Base-by-base conservation (phyloP, 2,797 vertebrate genomes). In the Poecilia picta region DNA sequence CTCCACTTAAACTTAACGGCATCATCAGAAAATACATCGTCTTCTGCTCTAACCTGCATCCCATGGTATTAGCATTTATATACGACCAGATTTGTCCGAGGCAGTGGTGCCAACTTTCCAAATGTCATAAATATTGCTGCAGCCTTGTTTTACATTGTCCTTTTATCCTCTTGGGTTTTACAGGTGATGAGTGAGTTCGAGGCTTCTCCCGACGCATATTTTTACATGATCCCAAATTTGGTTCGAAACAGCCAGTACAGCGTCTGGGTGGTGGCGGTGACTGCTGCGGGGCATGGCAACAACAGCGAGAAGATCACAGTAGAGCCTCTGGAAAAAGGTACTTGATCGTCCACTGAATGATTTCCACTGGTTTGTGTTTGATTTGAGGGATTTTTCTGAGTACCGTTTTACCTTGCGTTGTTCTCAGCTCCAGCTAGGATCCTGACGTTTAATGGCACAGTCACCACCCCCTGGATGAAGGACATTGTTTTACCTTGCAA, bases 171-270 rank as follows among this genome's bases (percentile, higher is more conserved):
- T 81, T 43, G 0, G 2, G 8, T 91, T 92, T 92, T 93, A 84
- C 95, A 99, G 98, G 97, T 99, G 88, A 98, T 98, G 97, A 99
- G 98, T 82, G 98, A 99, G 91, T 99, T 99, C 85, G 98, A 99
- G 92, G 98, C 98, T 41, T 97, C 97, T 82, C 98, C 98, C 8
- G 97, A 99, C 93, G 94, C 92, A 0, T 98, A 97, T 92, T 98
- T 97, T 94, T 99, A 99, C 93, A 95, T 97, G 90, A 98, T 99
- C 73, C 97, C 97, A 53, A 98, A 98, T 92, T 92, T 99, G 94
- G 97, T 96, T 89, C 96, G 97, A 77, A 98, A 98, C 89, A 96
- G 97, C 76, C 97, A 98, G 90, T 99, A 99, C 94, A 99, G 97
- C 3, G 96, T 99, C 90, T 99, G 98, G 98, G 98, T 99, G 85